phyloP scores from a whole-genome alignment of 1,140 invertebrate genomes.

The Drosophila orena region DNA sequence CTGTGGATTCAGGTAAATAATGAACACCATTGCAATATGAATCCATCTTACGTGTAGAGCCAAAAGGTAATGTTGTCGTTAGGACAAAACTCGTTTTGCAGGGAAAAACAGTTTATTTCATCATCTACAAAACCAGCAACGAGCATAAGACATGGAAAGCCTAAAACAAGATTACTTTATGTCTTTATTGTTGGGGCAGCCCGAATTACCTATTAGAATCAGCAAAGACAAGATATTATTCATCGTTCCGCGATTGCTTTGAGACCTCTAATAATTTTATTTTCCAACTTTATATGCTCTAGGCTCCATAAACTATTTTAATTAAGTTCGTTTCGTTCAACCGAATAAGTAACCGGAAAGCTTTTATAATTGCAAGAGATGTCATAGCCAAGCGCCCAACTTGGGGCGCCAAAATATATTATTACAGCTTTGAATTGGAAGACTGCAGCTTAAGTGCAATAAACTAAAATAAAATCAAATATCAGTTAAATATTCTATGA shows the following conservation, averaged over 20 bases:
- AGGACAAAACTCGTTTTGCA: slow-evolving; percentile 10
- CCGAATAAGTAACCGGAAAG: not conserved
- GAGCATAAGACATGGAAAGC: not conserved
- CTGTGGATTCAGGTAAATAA: not conserved
- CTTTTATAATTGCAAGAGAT: slow-evolving; percentile 2
- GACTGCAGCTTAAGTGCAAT: too few relatives aligned
- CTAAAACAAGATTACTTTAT: not conserved
- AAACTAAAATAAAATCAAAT: not conserved
- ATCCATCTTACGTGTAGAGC: slow-evolving; percentile 37
- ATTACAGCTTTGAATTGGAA: too few relatives aligned
- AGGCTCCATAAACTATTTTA: not conserved
- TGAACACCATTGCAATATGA: too few relatives aligned
- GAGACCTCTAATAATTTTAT: not conserved
- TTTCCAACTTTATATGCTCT: not conserved
- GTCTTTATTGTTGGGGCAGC: not conserved
- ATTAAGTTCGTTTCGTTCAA: slow-evolving; percentile 12
- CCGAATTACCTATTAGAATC: slow-evolving; percentile 12
- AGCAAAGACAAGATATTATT: not conserved
- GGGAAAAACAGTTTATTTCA: slow-evolving; percentile 6
- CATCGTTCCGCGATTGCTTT: not conserved
- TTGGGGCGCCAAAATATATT: not conserved
- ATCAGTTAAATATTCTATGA: too few relatives aligned
- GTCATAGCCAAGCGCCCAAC: not conserved
- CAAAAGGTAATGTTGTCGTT: slow-evolving; percentile 41
- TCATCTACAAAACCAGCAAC: not conserved